Conservation (phyloP, 1,140 invertebrate genomes). For the Aphelinus certus region DNA sequence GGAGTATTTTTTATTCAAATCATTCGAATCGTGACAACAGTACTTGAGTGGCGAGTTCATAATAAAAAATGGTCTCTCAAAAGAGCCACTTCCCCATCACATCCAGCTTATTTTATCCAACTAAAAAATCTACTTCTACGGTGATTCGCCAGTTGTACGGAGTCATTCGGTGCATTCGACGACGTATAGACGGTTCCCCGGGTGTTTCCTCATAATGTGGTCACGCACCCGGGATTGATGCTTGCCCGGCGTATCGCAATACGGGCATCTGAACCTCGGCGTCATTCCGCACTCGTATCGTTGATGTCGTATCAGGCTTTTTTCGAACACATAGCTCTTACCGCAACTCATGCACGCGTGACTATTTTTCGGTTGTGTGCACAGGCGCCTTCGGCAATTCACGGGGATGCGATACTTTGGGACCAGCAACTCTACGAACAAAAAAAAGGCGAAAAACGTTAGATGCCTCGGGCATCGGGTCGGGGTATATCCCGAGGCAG, state of each 20-base stretch:
- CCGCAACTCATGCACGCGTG: conserved; percentile 66
- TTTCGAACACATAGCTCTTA: conserved; percentile 69
- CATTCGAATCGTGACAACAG: too few relatives aligned
- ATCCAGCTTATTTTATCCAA: too few relatives aligned
- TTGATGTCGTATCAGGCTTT: conserved; percentile 69
- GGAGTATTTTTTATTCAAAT: too few relatives aligned
- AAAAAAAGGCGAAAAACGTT: too few relatives aligned
- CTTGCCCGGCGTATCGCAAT: conserved; percentile 65
- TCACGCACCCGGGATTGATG: conserved; percentile 69
- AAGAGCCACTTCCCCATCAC: too few relatives aligned
- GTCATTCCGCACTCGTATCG: conserved; percentile 70
- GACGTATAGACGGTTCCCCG: conserved; percentile 58
- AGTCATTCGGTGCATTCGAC: conserved; percentile 34
- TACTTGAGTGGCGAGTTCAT: too few relatives aligned
- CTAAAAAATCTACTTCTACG: too few relatives aligned
- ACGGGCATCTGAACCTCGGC: conserved; percentile 70
- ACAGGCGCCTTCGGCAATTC: background rate
- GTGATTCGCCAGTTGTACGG: background rate
- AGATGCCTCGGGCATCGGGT: too few relatives aligned
- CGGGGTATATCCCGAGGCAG: too few relatives aligned
- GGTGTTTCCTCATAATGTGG: conserved; percentile 63
- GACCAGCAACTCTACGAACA: too few relatives aligned
- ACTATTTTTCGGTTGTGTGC: background rate
- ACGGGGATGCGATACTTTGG: too few relatives aligned
- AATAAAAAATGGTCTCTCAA: too few relatives aligned